phyloP scores from a whole-genome alignment of 2,888 invertebrate genomes.

The Nymphalis c-album region DNA sequence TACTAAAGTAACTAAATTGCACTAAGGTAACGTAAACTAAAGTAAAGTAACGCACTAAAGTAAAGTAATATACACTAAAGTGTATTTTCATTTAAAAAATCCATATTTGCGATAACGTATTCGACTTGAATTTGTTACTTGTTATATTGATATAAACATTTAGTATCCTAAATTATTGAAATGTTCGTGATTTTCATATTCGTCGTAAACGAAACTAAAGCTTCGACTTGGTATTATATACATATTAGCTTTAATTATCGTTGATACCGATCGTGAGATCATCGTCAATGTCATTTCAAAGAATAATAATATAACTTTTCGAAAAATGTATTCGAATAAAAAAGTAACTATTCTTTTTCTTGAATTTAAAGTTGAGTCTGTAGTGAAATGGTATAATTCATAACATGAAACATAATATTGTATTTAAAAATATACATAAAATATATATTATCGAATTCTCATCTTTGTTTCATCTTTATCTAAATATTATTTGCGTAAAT shows the following conservation, averaged over 20 bases:
- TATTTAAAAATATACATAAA: not conserved
- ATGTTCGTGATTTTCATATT: slow-evolving; percentile 9
- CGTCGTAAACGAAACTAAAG: not conserved
- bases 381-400: too few species aligned
- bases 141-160: not conserved
- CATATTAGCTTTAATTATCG: slow-evolving; percentile 31
- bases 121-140: too few species aligned
- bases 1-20: too few species aligned
- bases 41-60: too few species aligned
- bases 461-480: slow-evolving; percentile 1
- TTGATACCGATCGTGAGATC: slow-evolving; percentile 27
- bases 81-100: too few species aligned
- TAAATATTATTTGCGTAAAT: not conserved
- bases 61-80: too few species aligned
- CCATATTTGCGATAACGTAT: too few species aligned
- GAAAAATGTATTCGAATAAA: not conserved
- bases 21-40: too few species aligned
- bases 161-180: not conserved
- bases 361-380: too few species aligned
- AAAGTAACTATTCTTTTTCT: not conserved
- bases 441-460: not conserved
- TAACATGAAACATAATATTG: not conserved
- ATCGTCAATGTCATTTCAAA: slow-evolving; percentile 22
- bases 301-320: not conserved
- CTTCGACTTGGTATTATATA: slow-evolving; percentile 3